phyloP scores from a whole-genome alignment of 2,888 invertebrate species.

The Lobophora halterata region DNA sequence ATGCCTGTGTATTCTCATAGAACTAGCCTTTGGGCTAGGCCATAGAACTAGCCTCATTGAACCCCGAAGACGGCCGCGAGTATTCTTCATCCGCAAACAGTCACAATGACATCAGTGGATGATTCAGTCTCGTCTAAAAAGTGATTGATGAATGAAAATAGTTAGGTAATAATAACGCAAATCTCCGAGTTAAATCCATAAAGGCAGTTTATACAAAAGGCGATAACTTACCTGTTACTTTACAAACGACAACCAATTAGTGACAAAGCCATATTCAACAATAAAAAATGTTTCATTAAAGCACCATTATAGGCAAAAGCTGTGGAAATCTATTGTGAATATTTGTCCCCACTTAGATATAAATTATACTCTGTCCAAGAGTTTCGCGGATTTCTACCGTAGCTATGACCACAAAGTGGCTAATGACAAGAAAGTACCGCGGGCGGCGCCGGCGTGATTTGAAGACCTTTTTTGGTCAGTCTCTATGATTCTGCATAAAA shows the following conservation, averaged over 20 bases:
- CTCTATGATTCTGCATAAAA: conserved; percentile 37
- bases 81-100: too few species aligned
- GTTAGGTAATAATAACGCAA: neutral
- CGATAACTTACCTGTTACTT: conserved; percentile 2
- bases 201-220: conserved; percentile 2
- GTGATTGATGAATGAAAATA: too few species aligned
- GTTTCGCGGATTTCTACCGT: conserved; percentile 49
- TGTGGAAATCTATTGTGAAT: conserved; percentile 66
- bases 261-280: conserved; percentile 38
- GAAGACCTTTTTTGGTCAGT: conserved; percentile 44
- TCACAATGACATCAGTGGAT: too few species aligned
- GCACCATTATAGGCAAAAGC: conserved; percentile 53
- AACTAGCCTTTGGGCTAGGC: too few species aligned
- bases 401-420: conserved; percentile 55
- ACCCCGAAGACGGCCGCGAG: too few species aligned
- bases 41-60: too few species aligned
- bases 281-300: conserved; percentile 54
- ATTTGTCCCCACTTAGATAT: conserved; percentile 49
- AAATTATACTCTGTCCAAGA: conserved; percentile 57
- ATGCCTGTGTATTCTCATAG: too few species aligned
- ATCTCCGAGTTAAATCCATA: neutral
- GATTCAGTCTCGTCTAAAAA: too few species aligned
- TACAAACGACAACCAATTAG: conserved; percentile 26
- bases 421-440: conserved; percentile 68
- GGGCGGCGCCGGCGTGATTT: conserved; percentile 33